Evolutionary conservation across 2,113 vertebrate species (phyloP).

Genomic region (Actinemys pallida): DNA sequence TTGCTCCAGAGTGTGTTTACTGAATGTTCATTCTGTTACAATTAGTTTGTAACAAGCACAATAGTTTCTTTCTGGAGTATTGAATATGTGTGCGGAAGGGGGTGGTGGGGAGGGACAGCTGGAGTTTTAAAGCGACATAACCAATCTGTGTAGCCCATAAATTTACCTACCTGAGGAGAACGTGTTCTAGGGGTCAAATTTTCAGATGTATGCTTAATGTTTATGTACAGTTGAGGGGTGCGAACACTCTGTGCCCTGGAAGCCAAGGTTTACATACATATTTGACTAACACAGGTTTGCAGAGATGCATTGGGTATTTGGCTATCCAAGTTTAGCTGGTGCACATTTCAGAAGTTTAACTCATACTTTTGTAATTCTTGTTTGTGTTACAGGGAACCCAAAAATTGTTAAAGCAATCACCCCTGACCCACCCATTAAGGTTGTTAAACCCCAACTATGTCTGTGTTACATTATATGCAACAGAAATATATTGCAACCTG

Average conservation of each 20-base stretch:
- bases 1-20: not conserved
- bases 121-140: not conserved
- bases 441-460: not conserved
- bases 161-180: not conserved
- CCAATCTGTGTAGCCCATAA: not conserved
- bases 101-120: not conserved
- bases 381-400: not conserved
- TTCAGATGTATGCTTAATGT: not conserved
- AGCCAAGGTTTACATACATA: rapidly evolving
- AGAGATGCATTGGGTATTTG: not conserved
- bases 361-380: not conserved
- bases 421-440: rapidly evolving
- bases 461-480: not conserved
- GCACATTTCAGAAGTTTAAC: not conserved
- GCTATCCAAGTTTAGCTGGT: not conserved
- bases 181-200: not conserved
- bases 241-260: not conserved
- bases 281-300: not conserved
- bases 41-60: not conserved
- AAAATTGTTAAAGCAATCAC: not conserved
- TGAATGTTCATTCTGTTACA: not conserved
- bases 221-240: not conserved
- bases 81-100: not conserved
- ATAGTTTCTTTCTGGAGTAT: not conserved
- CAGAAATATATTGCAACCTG: not conserved